Conservation (phyloP, 2,797 vertebrate species). For the Heliangelus exortis region DNA sequence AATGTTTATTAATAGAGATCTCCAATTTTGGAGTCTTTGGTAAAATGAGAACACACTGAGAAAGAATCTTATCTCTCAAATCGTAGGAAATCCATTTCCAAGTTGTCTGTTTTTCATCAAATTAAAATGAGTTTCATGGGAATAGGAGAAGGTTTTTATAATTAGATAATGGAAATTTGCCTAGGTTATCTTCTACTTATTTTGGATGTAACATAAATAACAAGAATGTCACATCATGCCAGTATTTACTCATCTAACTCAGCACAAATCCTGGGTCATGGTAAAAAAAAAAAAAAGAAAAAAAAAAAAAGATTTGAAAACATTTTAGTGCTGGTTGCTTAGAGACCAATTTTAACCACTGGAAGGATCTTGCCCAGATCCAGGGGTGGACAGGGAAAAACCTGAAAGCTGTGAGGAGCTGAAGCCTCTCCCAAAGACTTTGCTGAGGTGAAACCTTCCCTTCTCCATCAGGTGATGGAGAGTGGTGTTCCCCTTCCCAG, state of each 20-base stretch:
- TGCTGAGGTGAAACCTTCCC: background rate
- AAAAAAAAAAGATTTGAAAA: constrained; percentile 34
- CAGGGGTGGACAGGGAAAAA: background rate
- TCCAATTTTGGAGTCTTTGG: constrained; percentile 69
- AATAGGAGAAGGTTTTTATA: constrained; percentile 76
- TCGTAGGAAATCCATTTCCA: constrained; percentile 71
- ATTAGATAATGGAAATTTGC: constrained; percentile 79
- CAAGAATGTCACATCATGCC: constrained; percentile 52
- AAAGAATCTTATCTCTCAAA: constrained; percentile 70
- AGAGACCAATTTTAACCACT: constrained; percentile 40
- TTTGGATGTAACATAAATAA: constrained; percentile 70
- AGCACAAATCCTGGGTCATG: constrained; percentile 63
- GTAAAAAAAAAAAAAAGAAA: background rate
- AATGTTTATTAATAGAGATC: constrained; percentile 73
- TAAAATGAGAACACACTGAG: constrained; percentile 73
- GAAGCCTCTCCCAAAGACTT: background rate
- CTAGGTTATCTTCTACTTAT: constrained; percentile 70
- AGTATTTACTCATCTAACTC: constrained; percentile 62
- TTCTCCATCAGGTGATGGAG: background rate
- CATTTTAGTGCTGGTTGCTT: constrained; percentile 55
- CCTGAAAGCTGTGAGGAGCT: background rate
- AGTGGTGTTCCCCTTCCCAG: background rate
- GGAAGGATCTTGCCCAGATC: constrained; percentile 4
- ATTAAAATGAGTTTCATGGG: constrained; percentile 80
- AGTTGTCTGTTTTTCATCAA: constrained; percentile 77